Evolutionary conservation across 2,797 vertebrate genomes (phyloP), one percentile per base, ranked within the genome.

Genomic region (Lagocephalus sceleratus): DNA sequence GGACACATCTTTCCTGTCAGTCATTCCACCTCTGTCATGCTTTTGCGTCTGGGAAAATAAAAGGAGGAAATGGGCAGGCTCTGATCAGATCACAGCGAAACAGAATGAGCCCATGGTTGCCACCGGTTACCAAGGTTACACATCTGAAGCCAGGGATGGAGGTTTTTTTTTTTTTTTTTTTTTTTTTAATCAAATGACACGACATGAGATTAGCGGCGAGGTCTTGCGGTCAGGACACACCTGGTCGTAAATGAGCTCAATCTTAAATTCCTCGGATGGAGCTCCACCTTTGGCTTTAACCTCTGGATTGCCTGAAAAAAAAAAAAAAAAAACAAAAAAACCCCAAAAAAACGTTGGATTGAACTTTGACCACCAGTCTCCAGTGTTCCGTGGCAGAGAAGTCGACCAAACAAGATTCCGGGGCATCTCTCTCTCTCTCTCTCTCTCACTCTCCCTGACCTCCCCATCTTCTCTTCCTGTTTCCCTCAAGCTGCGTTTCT

Each of bases 21-120:
- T 35, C 40, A 19, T 54, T 50, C 44, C 43, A 35, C 11, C 50
- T 25, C 45, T 44, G 21, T 20, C 32, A 35, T 35, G 12, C 32
- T 12, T 35, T 3, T 35, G 10, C 32, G 5, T 10, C 11, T 35
- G 32, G 26, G 3, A 32, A 35, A 35, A 25, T 25, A 25, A 12
- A 35, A 14, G 32, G 32, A 35, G 32, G 32, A 35, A 35, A 35
- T 14, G 11, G 32, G 12, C 3, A 35, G 14, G 9, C 11, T 35
- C 12, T 12, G 32, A 35, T 35, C 32, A 10, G 5, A 35, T 14
- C 3, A 35, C 32, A 35, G 32, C 32, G 3, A 35, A 35, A 35
- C 3, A 10, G 4, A 56, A 69, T 23, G n/a, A 3, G 41, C 17
- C 17, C 32, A 15, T 2, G 14, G 5, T 17, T 40, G 39, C 15